Conservation (phyloP, 2,888 invertebrate species). For the Dioctria rufipes region DNA sequence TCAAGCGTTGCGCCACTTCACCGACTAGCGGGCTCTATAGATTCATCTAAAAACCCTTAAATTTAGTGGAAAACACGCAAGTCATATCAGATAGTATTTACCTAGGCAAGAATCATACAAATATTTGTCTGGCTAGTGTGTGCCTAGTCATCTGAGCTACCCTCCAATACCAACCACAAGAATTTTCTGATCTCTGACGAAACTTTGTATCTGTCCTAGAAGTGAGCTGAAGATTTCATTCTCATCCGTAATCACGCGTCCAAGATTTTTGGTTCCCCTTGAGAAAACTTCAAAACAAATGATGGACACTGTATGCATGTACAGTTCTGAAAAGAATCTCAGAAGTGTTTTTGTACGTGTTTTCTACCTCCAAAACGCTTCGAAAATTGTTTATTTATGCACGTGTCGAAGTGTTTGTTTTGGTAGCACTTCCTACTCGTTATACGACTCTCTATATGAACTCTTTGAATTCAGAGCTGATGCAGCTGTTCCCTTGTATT, state of each 20-base stretch:
- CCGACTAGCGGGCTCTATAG: not conserved
- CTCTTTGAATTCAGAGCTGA: too few species aligned
- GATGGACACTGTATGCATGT: not conserved
- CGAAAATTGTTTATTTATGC: constrained; percentile 49
- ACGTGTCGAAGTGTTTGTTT: constrained; percentile 40
- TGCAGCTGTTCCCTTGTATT: constrained; percentile 21
- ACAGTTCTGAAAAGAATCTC: constrained; percentile 6
- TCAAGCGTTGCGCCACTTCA: constrained; percentile 5
- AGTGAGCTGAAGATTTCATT: too few species aligned
- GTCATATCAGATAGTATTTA: constrained; percentile 5
- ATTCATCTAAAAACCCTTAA: not conserved
- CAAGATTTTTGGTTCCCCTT: constrained; percentile 27
- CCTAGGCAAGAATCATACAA: constrained; percentile 16
- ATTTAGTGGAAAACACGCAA: not conserved
- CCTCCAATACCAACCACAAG: too few species aligned
- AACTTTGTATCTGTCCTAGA: constrained; percentile 1
- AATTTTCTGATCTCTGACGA: not conserved
- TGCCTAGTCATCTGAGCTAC: too few species aligned
- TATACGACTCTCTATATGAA: too few species aligned
- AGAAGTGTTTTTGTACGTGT: constrained; percentile 51
- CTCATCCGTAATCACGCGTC: constrained; percentile 10
- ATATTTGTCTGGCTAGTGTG: constrained; percentile 39
- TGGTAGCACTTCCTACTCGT: constrained; percentile 44
- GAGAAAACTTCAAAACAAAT: not conserved
- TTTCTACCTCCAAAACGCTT: constrained; percentile 21